phyloP scores from a whole-genome alignment of 2,797 vertebrate species.

The Mycteria americana region DNA sequence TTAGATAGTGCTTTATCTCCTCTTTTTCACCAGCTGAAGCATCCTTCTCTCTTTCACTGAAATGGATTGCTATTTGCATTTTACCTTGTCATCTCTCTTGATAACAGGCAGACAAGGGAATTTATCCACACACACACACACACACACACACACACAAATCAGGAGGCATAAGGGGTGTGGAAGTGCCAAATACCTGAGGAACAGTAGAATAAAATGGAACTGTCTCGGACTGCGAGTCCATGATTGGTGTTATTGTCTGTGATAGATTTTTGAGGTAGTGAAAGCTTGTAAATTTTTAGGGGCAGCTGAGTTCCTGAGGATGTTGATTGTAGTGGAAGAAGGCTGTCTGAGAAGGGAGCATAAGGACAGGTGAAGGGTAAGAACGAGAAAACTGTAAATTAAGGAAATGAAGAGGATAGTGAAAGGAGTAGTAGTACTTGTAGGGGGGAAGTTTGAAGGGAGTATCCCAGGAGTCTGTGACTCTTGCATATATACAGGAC shows the following conservation, averaged over 20 bases:
- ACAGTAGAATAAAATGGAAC: not conserved
- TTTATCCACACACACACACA: not conserved
- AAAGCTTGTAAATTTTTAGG: not conserved
- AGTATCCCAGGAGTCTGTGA: not conserved
- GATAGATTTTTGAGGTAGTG: not conserved
- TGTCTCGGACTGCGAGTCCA: rapidly evolving
- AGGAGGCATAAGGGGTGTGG: not conserved
- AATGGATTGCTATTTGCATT: not conserved
- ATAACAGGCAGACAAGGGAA: not conserved
- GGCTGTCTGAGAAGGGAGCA: not conserved
- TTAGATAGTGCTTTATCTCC: not conserved
- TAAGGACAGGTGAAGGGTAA: not conserved
- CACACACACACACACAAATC: not conserved
- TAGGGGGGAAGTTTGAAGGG: not conserved
- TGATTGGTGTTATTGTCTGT: not conserved
- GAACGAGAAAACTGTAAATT: not conserved
- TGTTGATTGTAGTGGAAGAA: not conserved
- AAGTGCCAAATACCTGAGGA: not conserved
- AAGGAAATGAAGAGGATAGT: not conserved
- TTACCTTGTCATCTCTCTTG: not conserved
- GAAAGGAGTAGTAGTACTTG: not conserved
- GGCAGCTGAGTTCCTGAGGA: not conserved
- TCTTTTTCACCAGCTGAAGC: not conserved
- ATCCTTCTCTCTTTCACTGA: not conserved
- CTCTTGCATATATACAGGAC: not conserved